phyloP scores from a whole-genome alignment of 2,888 invertebrate genomes.

The Sturmia bella region DNA sequence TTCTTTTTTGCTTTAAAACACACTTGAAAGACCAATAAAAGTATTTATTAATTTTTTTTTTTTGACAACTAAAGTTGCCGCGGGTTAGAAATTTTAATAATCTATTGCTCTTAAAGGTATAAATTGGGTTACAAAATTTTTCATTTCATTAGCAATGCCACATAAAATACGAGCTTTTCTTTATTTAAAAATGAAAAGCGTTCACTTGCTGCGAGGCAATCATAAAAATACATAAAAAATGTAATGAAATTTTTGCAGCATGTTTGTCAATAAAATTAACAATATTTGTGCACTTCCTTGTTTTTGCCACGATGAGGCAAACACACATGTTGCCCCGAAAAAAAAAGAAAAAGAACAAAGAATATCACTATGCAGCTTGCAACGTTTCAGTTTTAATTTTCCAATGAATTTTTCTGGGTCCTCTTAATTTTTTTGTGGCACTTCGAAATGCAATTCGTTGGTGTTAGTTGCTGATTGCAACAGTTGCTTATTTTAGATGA shows the following conservation, averaged over 20 bases:
- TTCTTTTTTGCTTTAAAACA: too few species aligned
- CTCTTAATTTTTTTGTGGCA: conserved; percentile 13
- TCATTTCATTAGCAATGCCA: conserved; percentile 11
- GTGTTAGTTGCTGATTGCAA: conserved; percentile 3
- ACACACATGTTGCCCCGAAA: conserved; percentile 13
- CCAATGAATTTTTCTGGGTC: neutral
- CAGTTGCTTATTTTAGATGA: conserved; percentile 22
- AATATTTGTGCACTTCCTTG: neutral
- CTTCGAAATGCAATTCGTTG: conserved; percentile 9
- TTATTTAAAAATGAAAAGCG: neutral
- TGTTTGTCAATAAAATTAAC: neutral
- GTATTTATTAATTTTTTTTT: too few species aligned
- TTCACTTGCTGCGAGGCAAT: neutral
- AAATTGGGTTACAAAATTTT: too few species aligned
- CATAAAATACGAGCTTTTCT: neutral
- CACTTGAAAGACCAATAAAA: too few species aligned
- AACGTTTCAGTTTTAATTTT: conserved; percentile 16
- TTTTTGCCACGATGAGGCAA: neutral
- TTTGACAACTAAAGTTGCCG: too few species aligned
- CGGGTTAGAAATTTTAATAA: too few species aligned
- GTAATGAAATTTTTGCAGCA: conserved; percentile 9
- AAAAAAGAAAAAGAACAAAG: neutral
- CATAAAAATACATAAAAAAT: conserved; percentile 15
- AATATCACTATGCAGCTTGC: neutral
- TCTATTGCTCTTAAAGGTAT: too few species aligned